Percentiles rank a stretch among this genome's conserved stretches.
phyloP scores from a whole-genome alignment of 2,797 vertebrate genomes.

The Peromyscus eremicus region DNA sequence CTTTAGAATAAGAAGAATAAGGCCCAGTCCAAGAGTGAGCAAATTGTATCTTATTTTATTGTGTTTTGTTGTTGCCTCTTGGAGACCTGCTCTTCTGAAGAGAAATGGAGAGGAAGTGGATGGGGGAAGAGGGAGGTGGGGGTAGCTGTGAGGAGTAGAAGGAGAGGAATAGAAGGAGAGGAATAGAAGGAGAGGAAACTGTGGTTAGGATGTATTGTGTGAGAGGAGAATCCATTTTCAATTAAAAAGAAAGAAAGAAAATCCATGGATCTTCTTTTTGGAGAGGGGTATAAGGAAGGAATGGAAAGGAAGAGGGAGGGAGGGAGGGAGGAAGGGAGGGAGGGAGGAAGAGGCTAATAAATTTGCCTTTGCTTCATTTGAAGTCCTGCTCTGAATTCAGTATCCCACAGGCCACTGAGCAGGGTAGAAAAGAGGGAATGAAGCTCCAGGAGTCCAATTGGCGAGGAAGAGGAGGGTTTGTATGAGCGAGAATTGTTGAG shows the following conservation, averaged over 20 bases:
- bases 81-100: neutral
- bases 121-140: neutral
- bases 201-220: neutral
- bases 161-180: neutral
- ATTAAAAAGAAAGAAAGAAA: neutral
- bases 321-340: neutral
- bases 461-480: too few species aligned
- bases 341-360: too few species aligned
- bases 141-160: neutral
- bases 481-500: too few species aligned
- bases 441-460: too few species aligned
- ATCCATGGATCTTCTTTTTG: neutral
- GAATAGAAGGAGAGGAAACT: neutral
- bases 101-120: neutral
- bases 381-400: slow-evolving; percentile 1
- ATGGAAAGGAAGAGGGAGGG: neutral
- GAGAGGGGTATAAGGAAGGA: too few species aligned
- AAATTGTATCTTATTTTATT: neutral
- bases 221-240: neutral
- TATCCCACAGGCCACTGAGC: neutral
- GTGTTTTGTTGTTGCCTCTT: neutral
- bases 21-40: neutral
- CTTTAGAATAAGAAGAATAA: slow-evolving; percentile 30
- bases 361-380: neutral
- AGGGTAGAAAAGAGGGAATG: neutral